Base-by-base conservation (phyloP, 2,888 invertebrate species). In the Pemphredon lugubris region DNA sequence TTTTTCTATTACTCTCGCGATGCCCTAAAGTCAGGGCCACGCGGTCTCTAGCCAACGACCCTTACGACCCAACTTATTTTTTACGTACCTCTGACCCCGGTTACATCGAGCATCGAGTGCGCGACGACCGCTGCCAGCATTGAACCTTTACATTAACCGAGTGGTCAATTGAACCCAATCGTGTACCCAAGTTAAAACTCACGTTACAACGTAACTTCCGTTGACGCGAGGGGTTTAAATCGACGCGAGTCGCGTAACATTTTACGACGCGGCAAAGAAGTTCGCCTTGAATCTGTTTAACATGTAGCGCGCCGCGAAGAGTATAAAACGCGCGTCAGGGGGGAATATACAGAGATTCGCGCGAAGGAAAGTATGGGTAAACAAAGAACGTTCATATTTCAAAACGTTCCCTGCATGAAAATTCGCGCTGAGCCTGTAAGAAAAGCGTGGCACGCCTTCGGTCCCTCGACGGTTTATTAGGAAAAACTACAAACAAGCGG, bases 351-450 rank as follows among this genome's bases (percentile, higher is more conserved):
- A 18, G 16, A 18, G 14, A 14, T 14, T 16, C 16, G 1, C 7
- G 11, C 14, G 16, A 4, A 14, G 5, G 14, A 4, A 5, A 3
- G 4, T 18, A 40, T n/a, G n/a, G n/a, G n/a, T n/a, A 40, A 14
- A 40, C 6, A 40, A n/a, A 18, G 40, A 7, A 40, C 16, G 4
- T 40, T 37, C 34, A 26, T 40, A 40, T 54, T 30, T 42, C 26
- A n/a, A 42, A 42, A 16, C 14, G 18, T 9, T 26, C 14, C 11
- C 40, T 26, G 42, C 42, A 30, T 53, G 26, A 26, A 26, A 26
- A 26, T n/a, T 26, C 26, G 26, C 7, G 3, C 26, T 3, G 26
- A 26, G 4, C 7, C 7, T 26, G 26, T 26, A 7, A 26, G 7
- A 26, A 26, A 7, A 26, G 4, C 26, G 26, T 5, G 11, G 11